These are phyloP conservation scores for Pipra filicauda DNA, from an alignment of 2,113 vertebrate species.

Conservation along the genomic window DNA sequence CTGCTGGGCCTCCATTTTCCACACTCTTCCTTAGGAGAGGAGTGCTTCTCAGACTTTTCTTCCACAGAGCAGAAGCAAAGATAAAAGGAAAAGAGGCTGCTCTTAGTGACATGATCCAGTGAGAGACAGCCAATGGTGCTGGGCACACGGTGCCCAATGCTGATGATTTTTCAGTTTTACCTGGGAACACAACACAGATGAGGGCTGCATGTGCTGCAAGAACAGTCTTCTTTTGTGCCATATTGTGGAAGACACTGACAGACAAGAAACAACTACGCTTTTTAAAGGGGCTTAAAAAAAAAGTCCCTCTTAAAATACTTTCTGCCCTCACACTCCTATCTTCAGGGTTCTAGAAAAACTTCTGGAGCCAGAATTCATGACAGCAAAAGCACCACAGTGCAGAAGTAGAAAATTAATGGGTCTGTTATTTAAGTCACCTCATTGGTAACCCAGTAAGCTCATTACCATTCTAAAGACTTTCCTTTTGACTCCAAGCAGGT, in stretches of 20 bases:
- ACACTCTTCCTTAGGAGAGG: neutral
- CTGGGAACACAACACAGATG: neutral
- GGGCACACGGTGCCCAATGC: neutral
- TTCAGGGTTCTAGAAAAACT: neutral
- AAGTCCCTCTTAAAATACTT: neutral
- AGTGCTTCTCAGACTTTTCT: neutral
- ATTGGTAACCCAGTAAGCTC: neutral
- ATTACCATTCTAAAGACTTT: neutral
- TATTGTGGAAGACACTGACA: neutral
- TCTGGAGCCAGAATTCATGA: neutral
- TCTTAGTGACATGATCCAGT: neutral
- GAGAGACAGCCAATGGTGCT: neutral
- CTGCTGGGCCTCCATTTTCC: neutral
- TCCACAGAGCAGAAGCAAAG: neutral
- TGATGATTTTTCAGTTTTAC: neutral
- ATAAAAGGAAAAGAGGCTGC: neutral
- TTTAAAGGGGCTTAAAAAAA: neutral
- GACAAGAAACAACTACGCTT: neutral
- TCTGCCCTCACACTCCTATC: too few relatives aligned
- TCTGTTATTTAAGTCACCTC: neutral
- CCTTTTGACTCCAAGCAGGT: neutral
- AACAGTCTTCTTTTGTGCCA: neutral
- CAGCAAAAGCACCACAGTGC: neutral
- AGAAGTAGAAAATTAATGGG: neutral
- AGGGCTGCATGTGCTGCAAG: neutral